Evolutionary conservation across 2,888 invertebrate species (phyloP), one percentile per base, ranked within the genome.

Genomic region (Drosophila monieri): DNA sequence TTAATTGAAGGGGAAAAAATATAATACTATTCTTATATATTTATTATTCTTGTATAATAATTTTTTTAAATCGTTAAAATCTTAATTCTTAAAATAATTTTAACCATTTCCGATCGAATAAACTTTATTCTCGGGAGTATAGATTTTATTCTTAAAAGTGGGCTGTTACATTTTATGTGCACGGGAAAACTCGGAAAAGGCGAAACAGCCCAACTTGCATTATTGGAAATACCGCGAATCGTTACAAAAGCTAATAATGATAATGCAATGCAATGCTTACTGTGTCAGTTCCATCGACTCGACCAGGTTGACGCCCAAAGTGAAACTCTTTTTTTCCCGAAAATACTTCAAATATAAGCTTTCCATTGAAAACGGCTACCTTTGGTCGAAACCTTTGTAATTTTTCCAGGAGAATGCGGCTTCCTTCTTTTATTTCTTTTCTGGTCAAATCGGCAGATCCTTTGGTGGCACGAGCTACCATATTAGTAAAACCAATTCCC

Each of bases 321-420:
- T 96, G 95, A 92, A 99, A 98, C 92, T 99, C 98, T 92, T 98
- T 98, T 92, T 97, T 97, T 14, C 98, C 98, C 68, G 97, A 97
- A 93, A 98, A 99, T 49, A 98, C 97, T 92, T 99, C 98, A 92
- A 98, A 99, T 88, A 99, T 99, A 85, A 98, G 94, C 93, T 99
- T 99, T n/a, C 99, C 99, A 93, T 99, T 99, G 92, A 98, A 98
- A 48, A 98, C 98, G 56, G 98, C 98, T 85, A 98, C 97, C 93
- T 98, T 99, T 78, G 99, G 99, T 88, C 96, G 95, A 93, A 95
- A 98, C 90, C 96, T 95, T 92, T 95, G 95, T 87, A 99, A 93
- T 92, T 99, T 99, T 90, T 97, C 97, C 81, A 96, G 93, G 78
- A 99, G 92, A 87, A 97, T 94, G 87, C 96, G 95, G 77, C 97